Base-by-base conservation (phyloP, 2,888 invertebrate species). In the Ophonus ardosiacus region DNA sequence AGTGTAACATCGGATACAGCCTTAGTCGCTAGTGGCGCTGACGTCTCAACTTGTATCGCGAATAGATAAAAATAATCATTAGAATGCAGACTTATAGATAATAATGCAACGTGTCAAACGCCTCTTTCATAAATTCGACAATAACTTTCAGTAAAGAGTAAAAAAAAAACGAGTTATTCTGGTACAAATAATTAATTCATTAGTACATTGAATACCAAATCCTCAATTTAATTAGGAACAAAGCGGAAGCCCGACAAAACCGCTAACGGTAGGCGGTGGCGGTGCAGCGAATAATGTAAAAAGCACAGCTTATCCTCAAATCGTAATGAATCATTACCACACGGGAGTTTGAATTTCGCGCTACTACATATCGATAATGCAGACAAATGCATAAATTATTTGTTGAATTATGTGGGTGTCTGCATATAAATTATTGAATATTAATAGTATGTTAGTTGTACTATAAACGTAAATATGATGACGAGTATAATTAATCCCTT, bases 241-340 rank as follows among this genome's bases (percentile, higher is more conserved):
- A 68, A 68, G 31, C 31, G 68, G 24, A 68, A 68, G 31, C 68
- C 68, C 68, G 68, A n/a, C 15, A 68, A 15, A 68, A 63, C 38
- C 68, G 63, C 63, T 13, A 38, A 63, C 38, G 15, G 68, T 65
- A 65, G 65, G 65, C 65, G 65, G 21, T 68, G 65, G 65, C 65
- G 65, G 21, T 68, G 68, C 38, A 68, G 68, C 38, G 68, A 15
- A 63, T 63, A 31, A 68, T 38, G 38, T 68, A 68, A 68, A 68
- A 68, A 68, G 15, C 68, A 7, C 68, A 68, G 68, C 38, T 68
- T 68, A 68, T 68, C 38, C 38, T 68, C 38, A 38, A 68, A 68
- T n/a, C 38, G n/a, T 68, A 68, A 68, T 68, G 31, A 68, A 68
- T 68, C 68, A 68, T 38, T 68, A 68, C 68, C 38, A 68, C 68